Evolutionary conservation across 2,888 invertebrate genomes (phyloP).

Genomic region (Onthophagus sagittarius): DNA sequence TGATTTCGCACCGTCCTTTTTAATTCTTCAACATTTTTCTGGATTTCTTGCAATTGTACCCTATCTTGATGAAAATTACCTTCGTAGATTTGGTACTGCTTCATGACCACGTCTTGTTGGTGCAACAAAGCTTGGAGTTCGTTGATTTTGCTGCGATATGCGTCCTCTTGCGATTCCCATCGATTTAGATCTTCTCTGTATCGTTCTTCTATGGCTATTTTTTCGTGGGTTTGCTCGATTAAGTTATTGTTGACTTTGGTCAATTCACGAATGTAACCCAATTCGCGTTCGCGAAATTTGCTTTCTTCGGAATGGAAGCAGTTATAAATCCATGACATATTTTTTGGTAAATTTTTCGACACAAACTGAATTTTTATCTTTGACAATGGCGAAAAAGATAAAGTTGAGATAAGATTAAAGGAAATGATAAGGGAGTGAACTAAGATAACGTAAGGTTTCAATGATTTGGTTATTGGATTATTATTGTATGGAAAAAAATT

Average conservation of each 20-base stretch:
- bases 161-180: slow-evolving; percentile 19
- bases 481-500: too few relatives aligned
- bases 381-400: neutral
- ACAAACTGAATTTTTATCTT: neutral
- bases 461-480: too few relatives aligned
- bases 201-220: slow-evolving; percentile 13
- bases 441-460: neutral
- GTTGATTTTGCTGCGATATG: slow-evolving; percentile 18
- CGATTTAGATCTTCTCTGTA: slow-evolving; percentile 15
- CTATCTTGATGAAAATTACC: slow-evolving; percentile 22
- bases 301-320: neutral
- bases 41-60: slow-evolving; percentile 19
- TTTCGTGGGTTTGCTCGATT: neutral
- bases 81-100: slow-evolving; percentile 23
- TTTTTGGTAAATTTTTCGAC: neutral
- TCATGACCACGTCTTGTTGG: slow-evolving; percentile 21
- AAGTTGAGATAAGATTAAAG: neutral
- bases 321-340: slow-evolving; percentile 6
- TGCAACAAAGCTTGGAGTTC: slow-evolving; percentile 20
- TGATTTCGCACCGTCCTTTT: neutral
- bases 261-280: slow-evolving; percentile 9
- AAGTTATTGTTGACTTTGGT: neutral
- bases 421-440: neutral
- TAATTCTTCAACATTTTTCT: slow-evolving; percentile 16
- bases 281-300: slow-evolving; percentile 11